Conservation (phyloP, 2,888 invertebrate genomes). For the Callinectes sapidus region DNA sequence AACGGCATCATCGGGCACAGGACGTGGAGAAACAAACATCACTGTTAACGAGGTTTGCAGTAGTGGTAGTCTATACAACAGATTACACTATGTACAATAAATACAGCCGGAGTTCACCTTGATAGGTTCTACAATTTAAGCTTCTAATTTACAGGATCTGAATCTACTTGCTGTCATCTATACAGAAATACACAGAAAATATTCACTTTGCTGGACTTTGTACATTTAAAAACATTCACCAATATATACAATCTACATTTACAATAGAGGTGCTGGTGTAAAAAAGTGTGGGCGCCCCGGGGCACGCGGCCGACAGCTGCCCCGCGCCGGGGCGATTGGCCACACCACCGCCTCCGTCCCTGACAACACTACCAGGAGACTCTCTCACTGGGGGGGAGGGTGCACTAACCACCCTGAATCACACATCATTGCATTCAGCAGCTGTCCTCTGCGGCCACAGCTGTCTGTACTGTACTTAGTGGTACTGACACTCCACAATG, state of each 20-base stretch:
- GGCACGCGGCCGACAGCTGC: constrained; percentile 38
- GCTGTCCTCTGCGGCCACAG: constrained; percentile 50
- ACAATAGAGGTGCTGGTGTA: constrained; percentile 67
- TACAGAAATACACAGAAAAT: constrained; percentile 72
- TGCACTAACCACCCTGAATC: constrained; percentile 43
- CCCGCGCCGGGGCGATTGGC: constrained; percentile 46
- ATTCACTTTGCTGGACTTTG: constrained; percentile 71
- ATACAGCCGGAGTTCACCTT: constrained; percentile 68
- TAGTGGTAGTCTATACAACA: constrained; percentile 70
- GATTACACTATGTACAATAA: constrained; percentile 71
- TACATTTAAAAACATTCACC: constrained; percentile 72
- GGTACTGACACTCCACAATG: constrained; percentile 47
- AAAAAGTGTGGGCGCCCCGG: constrained; percentile 49
- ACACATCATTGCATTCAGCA: constrained; percentile 53
- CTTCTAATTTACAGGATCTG: constrained; percentile 68
- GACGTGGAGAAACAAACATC: constrained; percentile 68
- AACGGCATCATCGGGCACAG: constrained; percentile 66
- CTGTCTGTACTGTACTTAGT: neutral
- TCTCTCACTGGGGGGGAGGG: constrained; percentile 63
- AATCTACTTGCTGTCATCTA: constrained; percentile 69
- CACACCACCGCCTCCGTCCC: constrained; percentile 58
- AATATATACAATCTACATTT: constrained; percentile 70
- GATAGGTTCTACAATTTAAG: constrained; percentile 67
- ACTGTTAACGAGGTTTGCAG: constrained; percentile 69
- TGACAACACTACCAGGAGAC: constrained; percentile 64